Evolutionary conservation across 2,888 invertebrate species (phyloP), one percentile per base, ranked within the genome.

Genomic region (Hermodice carunculata): DNA sequence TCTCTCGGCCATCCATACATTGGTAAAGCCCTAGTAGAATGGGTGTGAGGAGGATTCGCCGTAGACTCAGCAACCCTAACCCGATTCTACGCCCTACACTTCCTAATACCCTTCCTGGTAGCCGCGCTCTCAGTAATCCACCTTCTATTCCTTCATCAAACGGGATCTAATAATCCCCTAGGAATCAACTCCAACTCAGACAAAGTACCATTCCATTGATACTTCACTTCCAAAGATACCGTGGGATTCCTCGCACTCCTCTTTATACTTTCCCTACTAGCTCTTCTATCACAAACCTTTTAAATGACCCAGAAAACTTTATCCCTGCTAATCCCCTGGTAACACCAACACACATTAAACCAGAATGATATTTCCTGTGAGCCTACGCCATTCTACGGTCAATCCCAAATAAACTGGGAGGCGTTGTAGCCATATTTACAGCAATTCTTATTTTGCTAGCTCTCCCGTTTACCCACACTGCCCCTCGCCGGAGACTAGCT

Each of bases 291-390:
- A 3, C 92, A 0, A 89, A 90, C 76, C 69, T 91, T 81, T 76
- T 93, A 82, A 88, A 89, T 75, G 92, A 92, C 31, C 90, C 91
- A 0, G 92, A 92, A 88, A 93, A 92, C 87, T 93, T 92, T 87
- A 90, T 89, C 24, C 90, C 90, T 0, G 92, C 91, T 3, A 91
- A 92, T 72, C 89, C 91, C 0, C 78, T 92, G 87, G 88, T 90
- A 19, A 92, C 92, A 0, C 92, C 93, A 0, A 83, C 89, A 6
- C 93, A 93, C 81, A 93, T 93, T 88, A 91, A 93, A 89, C 93
- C 92, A 49, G 93, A 94, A 90, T 93, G 92, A 90, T 93, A 93
- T 84, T 94, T 93, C 79, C 84, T 93, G 88, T 93, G 93, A 88
- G 92, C 93, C 17, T 93, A 93, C 85, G 91, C 92, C 22, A 93